These are phyloP conservation scores for Nematostella vectensis DNA, from an alignment of 92 coral and sea anemone genomes.

Conservation along the genomic window DNA sequence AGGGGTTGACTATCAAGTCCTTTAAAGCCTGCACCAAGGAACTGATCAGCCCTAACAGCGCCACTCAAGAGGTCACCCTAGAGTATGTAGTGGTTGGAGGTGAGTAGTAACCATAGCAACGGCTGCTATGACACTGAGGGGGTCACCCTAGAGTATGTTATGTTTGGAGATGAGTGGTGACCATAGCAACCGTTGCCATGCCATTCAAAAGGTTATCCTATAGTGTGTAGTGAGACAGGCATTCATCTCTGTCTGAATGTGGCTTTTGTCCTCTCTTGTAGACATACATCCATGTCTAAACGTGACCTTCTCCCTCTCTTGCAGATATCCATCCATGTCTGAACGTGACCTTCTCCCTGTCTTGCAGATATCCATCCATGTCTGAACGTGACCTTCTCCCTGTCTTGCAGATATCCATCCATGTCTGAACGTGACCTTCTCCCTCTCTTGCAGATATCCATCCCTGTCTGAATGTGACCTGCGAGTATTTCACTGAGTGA, in stretches of 20 bases:
- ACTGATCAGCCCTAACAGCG: neutral
- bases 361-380: conserved; percentile 20
- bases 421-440: conserved; percentile 17
- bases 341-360: conserved; percentile 18
- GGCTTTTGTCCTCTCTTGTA: conserved; percentile 8
- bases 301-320: conserved; percentile 14
- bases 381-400: conserved; percentile 14
- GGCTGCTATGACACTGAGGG: neutral
- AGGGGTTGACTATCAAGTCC: neutral
- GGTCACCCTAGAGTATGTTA: neutral
- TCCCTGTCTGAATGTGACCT: conserved; percentile 19
- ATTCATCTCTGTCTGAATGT: conserved; percentile 19
- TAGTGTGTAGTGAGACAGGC: conserved; percentile 7
- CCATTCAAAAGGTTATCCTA: neutral
- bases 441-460: conserved; percentile 16
- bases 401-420: conserved; percentile 18
- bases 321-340: conserved; percentile 18
- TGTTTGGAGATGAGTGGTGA: neutral
- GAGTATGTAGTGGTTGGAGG: neutral
- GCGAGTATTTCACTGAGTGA: conserved; percentile 16
- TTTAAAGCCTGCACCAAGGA: neutral
- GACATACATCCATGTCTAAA: conserved; percentile 18
- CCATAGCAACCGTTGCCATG: too few species aligned
- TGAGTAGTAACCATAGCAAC: too few species aligned
- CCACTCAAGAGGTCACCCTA: neutral